Evolutionary conservation across 2,797 vertebrate species (phyloP), one percentile per base, ranked within the genome.

Genomic region (Anguilla anguilla): DNA sequence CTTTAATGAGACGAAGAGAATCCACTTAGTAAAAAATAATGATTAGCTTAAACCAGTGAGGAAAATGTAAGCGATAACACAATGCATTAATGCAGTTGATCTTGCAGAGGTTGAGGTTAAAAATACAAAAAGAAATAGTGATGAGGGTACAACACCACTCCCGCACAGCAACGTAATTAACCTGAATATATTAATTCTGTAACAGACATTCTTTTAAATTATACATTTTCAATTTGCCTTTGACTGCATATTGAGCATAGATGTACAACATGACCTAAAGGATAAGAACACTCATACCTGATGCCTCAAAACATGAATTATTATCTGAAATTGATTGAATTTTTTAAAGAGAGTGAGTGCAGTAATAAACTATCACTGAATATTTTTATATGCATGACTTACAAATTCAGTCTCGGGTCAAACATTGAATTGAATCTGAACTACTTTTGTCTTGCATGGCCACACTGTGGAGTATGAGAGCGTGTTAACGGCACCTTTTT

Each of bases 121-220:
- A 94, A 94, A 84, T 93, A 84, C 82, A 84, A 84, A 84, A 57
- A 94, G 94, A 95, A 96, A 94, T 93, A 89, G 91, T 92, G 93
- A 94, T 94, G 91, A 89, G 87, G 93, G 91, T 94, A 95, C 93
- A 95, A 93, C 92, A 91, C 91, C 91, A 93, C 93, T 91, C 92
- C 96, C 95, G 95, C 94, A 96, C 91, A 93, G 95, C 95, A 95
- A 95, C 95, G 95, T 97, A 97, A 98, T 97, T 97, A 97, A 96
- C 95, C 95, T 92, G 91, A 96, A 96, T 96, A 93, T 96, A 97
- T 97, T 94, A 96, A 97, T 97, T 96, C 94, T 97, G 97, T 95
- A 97, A 96, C 94, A 91, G 94, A 94, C 91, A 95, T 95, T 96
- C 97, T 95, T 97, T 97, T 97, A 96, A 97, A 97, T 96, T 95